Percentiles rank a stretch among this genome's conserved stretches.
Evolutionary conservation across 2,888 invertebrate species (phyloP).

Genomic region (Callimorpha dominula): DNA sequence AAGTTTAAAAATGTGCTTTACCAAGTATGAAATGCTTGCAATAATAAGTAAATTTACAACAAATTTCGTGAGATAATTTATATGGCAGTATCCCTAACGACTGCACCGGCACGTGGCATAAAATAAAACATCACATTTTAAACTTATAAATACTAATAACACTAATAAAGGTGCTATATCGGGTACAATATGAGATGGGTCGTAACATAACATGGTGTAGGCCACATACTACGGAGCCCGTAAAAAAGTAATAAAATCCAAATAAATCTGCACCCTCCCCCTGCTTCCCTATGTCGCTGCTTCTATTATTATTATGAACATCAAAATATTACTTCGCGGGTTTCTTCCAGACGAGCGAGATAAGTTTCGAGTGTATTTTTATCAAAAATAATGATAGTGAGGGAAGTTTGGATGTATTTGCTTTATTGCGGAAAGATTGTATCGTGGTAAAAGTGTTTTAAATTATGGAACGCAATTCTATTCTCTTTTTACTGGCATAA

Average conservation of each 20-base stretch:
- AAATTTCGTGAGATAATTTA: background rate
- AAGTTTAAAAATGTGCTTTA: background rate
- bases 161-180: conserved; percentile 60
- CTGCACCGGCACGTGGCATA: conserved; percentile 8
- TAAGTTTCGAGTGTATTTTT: conserved; percentile 52
- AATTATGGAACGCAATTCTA: background rate
- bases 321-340: conserved; percentile 76
- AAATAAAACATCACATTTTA: conserved; percentile 35
- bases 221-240: conserved; percentile 69
- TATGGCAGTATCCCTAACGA: background rate
- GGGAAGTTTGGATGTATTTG: conserved; percentile 15
- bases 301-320: conserved; percentile 81
- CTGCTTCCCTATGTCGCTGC: conserved; percentile 64
- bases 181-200: conserved; percentile 61
- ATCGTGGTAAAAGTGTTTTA: background rate
- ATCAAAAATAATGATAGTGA: conserved; percentile 56
- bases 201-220: conserved; percentile 71
- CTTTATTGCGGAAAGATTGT: conserved; percentile 17
- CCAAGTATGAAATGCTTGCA: background rate
- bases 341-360: conserved; percentile 46
- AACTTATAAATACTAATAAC: conserved; percentile 57
- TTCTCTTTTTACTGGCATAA: background rate
- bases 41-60: background rate
- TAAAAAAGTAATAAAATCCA: conserved; percentile 85
- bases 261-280: conserved; percentile 80